Evolutionary conservation across 2,888 invertebrate species (phyloP).

Genomic region (Sarcophaga subvicina): DNA sequence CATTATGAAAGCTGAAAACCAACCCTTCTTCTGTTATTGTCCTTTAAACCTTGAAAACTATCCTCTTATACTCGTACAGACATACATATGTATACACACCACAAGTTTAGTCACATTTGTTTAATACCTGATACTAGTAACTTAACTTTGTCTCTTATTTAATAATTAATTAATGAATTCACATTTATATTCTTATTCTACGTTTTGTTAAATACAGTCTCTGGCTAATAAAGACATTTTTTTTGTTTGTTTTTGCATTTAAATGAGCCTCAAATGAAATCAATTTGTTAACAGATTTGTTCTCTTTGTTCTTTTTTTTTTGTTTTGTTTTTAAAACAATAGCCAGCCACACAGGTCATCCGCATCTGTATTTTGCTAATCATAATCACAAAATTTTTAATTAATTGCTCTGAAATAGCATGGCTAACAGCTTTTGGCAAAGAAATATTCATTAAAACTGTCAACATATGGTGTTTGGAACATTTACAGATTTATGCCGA

Average conservation of each 20-base stretch:
- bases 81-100: too few species aligned
- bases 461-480: not conserved
- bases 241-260: constrained; percentile 12
- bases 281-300: not conserved
- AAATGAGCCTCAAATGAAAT: not conserved
- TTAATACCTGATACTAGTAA: too few species aligned
- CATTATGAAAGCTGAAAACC: not conserved
- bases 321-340: too few species aligned
- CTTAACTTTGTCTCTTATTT: too few species aligned
- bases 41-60: too few species aligned
- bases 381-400: not conserved
- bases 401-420: constrained; percentile 27
- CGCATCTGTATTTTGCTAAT: not conserved
- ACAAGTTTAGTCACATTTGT: too few species aligned
- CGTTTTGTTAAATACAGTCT: not conserved
- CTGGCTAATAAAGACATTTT: constrained; percentile 11
- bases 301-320: too few species aligned
- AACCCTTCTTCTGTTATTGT: not conserved
- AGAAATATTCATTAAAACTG: not conserved
- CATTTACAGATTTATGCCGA: not conserved
- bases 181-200: not conserved
- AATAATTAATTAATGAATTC: too few species aligned
- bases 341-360: too few species aligned
- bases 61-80: too few species aligned
- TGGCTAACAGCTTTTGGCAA: constrained; percentile 5